Conservation (phyloP, 1,140 invertebrate genomes). For the Helicorthomorpha holstii region DNA sequence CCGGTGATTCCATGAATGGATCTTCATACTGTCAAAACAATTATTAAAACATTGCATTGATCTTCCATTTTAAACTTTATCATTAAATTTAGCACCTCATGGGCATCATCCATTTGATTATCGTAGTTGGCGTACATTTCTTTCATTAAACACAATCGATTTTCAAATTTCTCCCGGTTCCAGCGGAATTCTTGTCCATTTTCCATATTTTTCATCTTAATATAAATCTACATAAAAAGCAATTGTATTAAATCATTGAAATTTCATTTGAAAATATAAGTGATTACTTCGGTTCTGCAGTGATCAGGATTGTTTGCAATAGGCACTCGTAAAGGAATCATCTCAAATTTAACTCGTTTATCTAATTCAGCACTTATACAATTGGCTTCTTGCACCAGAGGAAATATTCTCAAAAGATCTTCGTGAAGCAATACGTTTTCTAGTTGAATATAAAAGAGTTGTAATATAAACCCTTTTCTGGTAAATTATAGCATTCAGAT, state of each 20-base stretch:
- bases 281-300: too few relatives aligned
- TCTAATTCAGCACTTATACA: slow-evolving; percentile 39
- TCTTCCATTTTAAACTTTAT: too few relatives aligned
- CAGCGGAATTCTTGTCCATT: slow-evolving; percentile 39
- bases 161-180: slow-evolving; percentile 37
- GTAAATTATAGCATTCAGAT: not conserved
- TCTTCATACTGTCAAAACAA: slow-evolving; percentile 22
- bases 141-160: slow-evolving; percentile 41
- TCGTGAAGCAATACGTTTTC: slow-evolving; percentile 35
- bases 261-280: not conserved
- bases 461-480: not conserved
- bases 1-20: slow-evolving; percentile 39
- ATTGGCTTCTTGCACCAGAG: slow-evolving; percentile 39
- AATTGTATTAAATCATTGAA: not conserved
- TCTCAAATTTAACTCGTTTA: slow-evolving; percentile 37
- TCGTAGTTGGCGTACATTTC: slow-evolving; percentile 41
- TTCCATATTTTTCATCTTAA: slow-evolving; percentile 35
- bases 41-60: not conserved
- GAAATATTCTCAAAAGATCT: slow-evolving; percentile 38
- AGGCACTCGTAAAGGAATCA: slow-evolving; percentile 36
- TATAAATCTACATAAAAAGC: slow-evolving; percentile 30
- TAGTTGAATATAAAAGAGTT: slow-evolving; percentile 9
- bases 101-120: slow-evolving; percentile 33
- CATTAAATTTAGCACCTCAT: slow-evolving; percentile 33
- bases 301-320: too few relatives aligned